phyloP scores from a whole-genome alignment of 2,888 invertebrate genomes.

The Pediacus dermestoides region DNA sequence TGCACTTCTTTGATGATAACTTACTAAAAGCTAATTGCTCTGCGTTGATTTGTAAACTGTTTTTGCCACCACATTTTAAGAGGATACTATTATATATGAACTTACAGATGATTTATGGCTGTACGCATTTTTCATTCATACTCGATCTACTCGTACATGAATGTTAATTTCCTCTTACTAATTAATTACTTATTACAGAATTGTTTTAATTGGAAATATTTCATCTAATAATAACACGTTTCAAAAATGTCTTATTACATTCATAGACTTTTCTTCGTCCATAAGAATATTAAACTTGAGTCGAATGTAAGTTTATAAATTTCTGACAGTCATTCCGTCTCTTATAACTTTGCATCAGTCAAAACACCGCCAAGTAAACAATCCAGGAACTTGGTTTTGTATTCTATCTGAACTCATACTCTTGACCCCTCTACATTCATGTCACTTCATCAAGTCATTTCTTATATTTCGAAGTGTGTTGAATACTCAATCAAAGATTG shows the following conservation, averaged over 20 bases:
- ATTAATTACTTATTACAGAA: too few species aligned
- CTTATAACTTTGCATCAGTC: conserved; percentile 28
- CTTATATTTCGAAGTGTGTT: conserved; percentile 28
- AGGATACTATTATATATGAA: conserved; percentile 27
- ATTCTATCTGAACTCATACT: conserved; percentile 34
- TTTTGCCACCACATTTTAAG: conserved; percentile 34
- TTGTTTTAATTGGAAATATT: too few species aligned
- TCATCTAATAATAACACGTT: too few species aligned
- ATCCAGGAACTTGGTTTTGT: conserved; percentile 31
- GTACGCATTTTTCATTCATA: conserved; percentile 26
- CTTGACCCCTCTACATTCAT: conserved; percentile 41
- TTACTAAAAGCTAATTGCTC: conserved; percentile 47
- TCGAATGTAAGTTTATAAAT: too few species aligned
- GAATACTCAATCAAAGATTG: conserved; percentile 38
- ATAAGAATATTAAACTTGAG: too few species aligned
- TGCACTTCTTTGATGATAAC: conserved; percentile 50
- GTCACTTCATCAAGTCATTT: conserved; percentile 43
- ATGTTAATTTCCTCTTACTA: conserved; percentile 22
- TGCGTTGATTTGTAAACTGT: conserved; percentile 46
- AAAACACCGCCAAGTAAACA: conserved; percentile 36
- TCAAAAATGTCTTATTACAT: too few species aligned
- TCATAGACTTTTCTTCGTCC: too few species aligned
- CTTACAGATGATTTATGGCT: conserved; percentile 30
- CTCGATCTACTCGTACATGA: too few species aligned
- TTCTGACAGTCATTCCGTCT: conserved; percentile 26